phyloP scores from a whole-genome alignment of 2,888 invertebrate species.

The Lamellibrachia satsuma region DNA sequence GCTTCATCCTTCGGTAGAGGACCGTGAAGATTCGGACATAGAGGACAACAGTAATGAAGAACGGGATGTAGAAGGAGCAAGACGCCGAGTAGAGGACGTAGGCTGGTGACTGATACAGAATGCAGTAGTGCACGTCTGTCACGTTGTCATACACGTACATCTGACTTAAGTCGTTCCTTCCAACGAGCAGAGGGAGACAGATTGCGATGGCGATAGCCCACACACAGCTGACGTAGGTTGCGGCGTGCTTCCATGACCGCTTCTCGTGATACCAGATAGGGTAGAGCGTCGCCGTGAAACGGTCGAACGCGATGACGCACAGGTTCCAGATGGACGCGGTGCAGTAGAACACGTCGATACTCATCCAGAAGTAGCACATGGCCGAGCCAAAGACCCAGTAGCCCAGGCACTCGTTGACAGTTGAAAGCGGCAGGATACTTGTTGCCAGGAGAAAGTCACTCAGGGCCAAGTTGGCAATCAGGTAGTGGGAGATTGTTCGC shows the following conservation, averaged over 20 bases:
- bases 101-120: conserved; percentile 59
- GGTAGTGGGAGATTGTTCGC: conserved; percentile 63
- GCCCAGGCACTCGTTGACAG: conserved; percentile 60
- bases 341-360: conserved; percentile 66
- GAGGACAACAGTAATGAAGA: conserved; percentile 61
- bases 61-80: conserved; percentile 64
- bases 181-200: conserved; percentile 57
- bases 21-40: conserved; percentile 64
- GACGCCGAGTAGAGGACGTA: conserved; percentile 65
- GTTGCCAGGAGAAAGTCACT: conserved; percentile 64
- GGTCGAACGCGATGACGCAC: conserved; percentile 64
- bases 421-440: conserved; percentile 63
- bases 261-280: conserved; percentile 65
- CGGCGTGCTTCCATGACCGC: conserved; percentile 56
- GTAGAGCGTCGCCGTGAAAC: conserved; percentile 65
- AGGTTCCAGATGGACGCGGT: conserved; percentile 66
- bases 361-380: conserved; percentile 67
- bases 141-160: conserved; percentile 41
- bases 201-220: conserved; percentile 64
- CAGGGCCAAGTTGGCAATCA: conserved; percentile 65
- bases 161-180: conserved; percentile 43
- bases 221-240: conserved; percentile 61
- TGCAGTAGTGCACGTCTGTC: conserved; percentile 56
- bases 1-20: conserved; percentile 53
- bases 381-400: conserved; percentile 63